Conservation (phyloP, 2,888 invertebrate genomes). For the Branchellion lobata region DNA sequence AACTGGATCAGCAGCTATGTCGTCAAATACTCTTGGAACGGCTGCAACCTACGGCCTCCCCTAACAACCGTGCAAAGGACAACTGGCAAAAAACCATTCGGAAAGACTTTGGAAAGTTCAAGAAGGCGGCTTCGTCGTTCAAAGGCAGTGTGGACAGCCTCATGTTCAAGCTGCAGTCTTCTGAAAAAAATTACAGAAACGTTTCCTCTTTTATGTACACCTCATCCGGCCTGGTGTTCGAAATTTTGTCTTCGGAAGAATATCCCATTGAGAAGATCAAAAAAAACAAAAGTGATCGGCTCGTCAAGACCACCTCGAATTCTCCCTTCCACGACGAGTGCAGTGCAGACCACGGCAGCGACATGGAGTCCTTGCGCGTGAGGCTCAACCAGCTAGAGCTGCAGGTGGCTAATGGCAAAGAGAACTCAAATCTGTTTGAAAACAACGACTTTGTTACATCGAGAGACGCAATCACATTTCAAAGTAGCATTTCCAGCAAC, state of each 20-base stretch:
- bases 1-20: background rate
- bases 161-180: background rate
- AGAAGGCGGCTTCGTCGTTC: background rate
- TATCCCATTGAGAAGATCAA: background rate
- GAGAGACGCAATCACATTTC: too few relatives aligned
- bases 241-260: slow-evolving; percentile 15
- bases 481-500: too few relatives aligned
- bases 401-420: too few relatives aligned
- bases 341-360: background rate
- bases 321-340: background rate
- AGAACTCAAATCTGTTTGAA: too few relatives aligned
- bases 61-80: background rate
- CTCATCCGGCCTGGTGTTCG: slow-evolving; percentile 2
- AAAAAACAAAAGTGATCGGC: background rate
- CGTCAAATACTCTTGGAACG: background rate
- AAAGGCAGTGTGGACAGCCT: slow-evolving; percentile 41
- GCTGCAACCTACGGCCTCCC: background rate
- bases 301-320: background rate
- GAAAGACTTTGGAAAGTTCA: slow-evolving; percentile 12
- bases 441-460: too few relatives aligned
- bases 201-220: slow-evolving; percentile 19
- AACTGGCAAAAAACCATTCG: slow-evolving; percentile 28
- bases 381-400: background rate
- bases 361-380: background rate
- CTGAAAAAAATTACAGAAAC: background rate